Evolutionary conservation across 2,888 invertebrate species (phyloP).

Genomic region (Eucriotettix oculatus): DNA sequence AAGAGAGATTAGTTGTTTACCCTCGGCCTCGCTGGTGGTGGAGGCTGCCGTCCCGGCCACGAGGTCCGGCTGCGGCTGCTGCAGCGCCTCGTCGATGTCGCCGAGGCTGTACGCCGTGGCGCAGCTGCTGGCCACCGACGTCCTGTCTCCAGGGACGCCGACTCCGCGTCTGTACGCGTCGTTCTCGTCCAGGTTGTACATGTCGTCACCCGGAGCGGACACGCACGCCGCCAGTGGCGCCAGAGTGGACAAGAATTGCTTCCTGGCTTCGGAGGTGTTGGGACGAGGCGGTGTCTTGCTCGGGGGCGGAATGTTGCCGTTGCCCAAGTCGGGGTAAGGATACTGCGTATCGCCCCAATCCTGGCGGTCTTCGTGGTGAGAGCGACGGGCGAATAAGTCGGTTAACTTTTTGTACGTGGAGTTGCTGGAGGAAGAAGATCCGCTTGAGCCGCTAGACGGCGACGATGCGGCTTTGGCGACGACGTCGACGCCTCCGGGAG

Average conservation of each 20-base stretch:
- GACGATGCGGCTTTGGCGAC: constrained; percentile 8
- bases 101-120: constrained; percentile 46
- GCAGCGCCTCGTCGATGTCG: constrained; percentile 42
- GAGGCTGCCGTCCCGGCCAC: constrained; percentile 46
- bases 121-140: constrained; percentile 21
- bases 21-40: background rate
- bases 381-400: constrained; percentile 37
- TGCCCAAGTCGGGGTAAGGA: constrained; percentile 33
- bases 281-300: constrained; percentile 22
- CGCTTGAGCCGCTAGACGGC: constrained; percentile 25
- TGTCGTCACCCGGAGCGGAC: constrained; percentile 27
- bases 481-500: background rate
- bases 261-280: constrained; percentile 43
- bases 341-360: background rate
- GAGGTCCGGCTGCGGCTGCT: constrained; percentile 45
- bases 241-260: constrained; percentile 62
- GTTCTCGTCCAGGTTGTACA: constrained; percentile 16
- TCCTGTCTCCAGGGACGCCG: constrained; percentile 1
- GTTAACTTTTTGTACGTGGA: constrained; percentile 47
- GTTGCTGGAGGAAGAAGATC: constrained; percentile 37
- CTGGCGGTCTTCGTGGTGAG: background rate
- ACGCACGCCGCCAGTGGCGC: constrained; percentile 67
- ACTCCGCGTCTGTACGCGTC: background rate
- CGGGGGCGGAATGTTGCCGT: constrained; percentile 20
- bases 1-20: background rate